Conservation (phyloP, 2,113 vertebrate species). For the Lamprotornis superbus region DNA sequence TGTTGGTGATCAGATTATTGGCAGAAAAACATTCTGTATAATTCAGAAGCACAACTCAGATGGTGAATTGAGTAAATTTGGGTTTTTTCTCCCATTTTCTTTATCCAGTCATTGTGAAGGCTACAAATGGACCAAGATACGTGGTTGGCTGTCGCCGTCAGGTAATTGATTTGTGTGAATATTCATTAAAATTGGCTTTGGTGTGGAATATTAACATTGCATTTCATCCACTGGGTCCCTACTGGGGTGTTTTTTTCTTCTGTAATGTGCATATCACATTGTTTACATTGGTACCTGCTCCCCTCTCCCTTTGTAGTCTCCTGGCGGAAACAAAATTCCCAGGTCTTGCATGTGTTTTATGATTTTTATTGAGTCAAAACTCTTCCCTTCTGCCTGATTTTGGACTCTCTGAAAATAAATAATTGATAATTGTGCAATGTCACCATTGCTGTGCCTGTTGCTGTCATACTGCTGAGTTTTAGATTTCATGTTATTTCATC, state of each 20-base stretch:
- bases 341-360: not conserved
- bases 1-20: not conserved
- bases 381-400: not conserved
- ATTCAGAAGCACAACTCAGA: not conserved
- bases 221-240: not conserved
- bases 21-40: not conserved
- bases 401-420: not conserved
- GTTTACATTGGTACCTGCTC: not conserved
- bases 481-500: not conserved
- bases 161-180: conserved; percentile 63
- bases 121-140: conserved; percentile 86
- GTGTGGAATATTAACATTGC: not conserved
- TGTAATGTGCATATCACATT: not conserved
- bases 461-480: not conserved
- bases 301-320: not conserved
- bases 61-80: not conserved
- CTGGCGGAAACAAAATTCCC: not conserved
- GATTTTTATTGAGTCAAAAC: not conserved
- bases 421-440: not conserved
- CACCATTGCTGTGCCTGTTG: accelerated
- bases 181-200: not conserved
- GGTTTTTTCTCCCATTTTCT: not conserved
- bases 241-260: not conserved
- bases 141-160: conserved; percentile 94
- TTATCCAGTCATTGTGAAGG: conserved; percentile 92